phyloP scores from a whole-genome alignment of 2,888 invertebrate species.

The Octodonta nipae region DNA sequence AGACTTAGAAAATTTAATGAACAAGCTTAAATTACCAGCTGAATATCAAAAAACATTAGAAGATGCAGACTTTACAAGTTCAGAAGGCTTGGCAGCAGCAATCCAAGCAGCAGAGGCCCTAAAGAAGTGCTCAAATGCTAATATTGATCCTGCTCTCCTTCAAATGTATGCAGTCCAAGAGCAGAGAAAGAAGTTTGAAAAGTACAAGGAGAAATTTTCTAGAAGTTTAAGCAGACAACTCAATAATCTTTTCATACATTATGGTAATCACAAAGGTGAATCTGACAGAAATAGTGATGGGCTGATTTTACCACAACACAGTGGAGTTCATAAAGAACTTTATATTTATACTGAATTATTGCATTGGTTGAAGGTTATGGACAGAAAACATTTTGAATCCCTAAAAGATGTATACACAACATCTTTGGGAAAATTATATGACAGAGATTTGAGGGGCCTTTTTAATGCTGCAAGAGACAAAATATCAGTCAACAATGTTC shows the following conservation, averaged over 20 bases:
- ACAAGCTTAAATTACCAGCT: conserved; percentile 55
- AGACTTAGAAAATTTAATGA: conserved; percentile 66
- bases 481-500: conserved; percentile 22
- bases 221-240: conserved; percentile 76
- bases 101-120: conserved; percentile 60
- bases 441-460: conserved; percentile 67
- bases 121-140: conserved; percentile 58
- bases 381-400: conserved; percentile 67
- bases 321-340: conserved; percentile 72
- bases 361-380: conserved; percentile 80
- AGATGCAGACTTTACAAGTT: conserved; percentile 57
- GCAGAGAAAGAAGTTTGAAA: conserved; percentile 64
- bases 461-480: conserved; percentile 59
- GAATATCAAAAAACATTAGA: conserved; percentile 53
- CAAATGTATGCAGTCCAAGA: conserved; percentile 66
- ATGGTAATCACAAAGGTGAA: conserved; percentile 63
- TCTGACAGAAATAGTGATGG: conserved; percentile 40
- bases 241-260: conserved; percentile 88
- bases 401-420: conserved; percentile 71
- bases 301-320: conserved; percentile 57
- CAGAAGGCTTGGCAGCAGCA: conserved; percentile 47
- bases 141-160: conserved; percentile 49
- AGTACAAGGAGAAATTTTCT: conserved; percentile 66
- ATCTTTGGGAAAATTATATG: conserved; percentile 76
- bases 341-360: conserved; percentile 78